Evolutionary conservation across 2,113 vertebrate species (phyloP).

Genomic region (Sinocyclocheilus rhinocerous): DNA sequence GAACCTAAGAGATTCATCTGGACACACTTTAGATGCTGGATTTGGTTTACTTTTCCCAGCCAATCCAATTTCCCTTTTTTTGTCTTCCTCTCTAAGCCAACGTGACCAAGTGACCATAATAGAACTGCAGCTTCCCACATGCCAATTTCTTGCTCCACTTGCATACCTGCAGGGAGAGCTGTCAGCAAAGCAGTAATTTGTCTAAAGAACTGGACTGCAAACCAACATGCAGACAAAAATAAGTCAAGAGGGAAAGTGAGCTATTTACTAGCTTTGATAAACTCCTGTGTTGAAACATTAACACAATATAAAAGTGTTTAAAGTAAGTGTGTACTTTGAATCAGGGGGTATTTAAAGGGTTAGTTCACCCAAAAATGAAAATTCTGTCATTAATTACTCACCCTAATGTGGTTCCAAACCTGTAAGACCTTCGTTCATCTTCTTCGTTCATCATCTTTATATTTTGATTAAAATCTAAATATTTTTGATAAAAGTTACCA

Average conservation of each 20-base stretch:
- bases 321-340: background rate
- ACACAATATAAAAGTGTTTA: background rate
- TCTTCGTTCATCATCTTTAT: too few species aligned
- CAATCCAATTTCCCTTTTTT: background rate
- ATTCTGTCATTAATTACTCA: too few species aligned
- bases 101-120: background rate
- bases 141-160: background rate
- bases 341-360: background rate
- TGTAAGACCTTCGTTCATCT: too few species aligned
- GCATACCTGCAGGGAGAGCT: background rate
- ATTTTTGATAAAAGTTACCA: too few species aligned
- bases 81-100: background rate
- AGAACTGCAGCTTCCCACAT: background rate
- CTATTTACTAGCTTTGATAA: background rate
- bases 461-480: too few species aligned
- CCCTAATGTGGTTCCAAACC: too few species aligned
- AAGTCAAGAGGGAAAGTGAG: background rate
- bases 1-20: background rate
- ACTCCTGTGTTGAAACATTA: background rate
- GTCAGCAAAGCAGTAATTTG: constrained; percentile 2
- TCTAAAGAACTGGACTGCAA: background rate
- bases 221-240: background rate
- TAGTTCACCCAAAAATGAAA: too few species aligned
- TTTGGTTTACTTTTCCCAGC: background rate
- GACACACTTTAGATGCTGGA: background rate